Percentiles rank a stretch among this genome's conserved stretches.
Evolutionary conservation across 2,888 invertebrate species (phyloP).

Genomic region (Ellobium chinense): DNA sequence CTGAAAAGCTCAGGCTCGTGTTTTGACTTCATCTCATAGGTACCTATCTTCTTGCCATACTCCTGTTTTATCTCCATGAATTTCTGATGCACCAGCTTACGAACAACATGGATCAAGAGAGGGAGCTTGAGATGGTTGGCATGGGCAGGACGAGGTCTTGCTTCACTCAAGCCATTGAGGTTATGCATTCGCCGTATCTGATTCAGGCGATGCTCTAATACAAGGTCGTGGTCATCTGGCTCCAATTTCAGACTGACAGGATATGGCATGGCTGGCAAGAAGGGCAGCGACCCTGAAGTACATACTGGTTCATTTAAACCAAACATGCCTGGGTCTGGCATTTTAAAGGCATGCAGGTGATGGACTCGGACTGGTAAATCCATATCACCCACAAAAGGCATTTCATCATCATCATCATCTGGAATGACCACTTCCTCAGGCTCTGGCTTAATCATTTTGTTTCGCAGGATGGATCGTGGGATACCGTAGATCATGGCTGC

Average conservation of each 20-base stretch:
- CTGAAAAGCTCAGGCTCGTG: neutral
- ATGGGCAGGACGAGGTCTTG: conserved; percentile 61
- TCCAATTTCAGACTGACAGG: conserved; percentile 46
- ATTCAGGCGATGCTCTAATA: conserved; percentile 54
- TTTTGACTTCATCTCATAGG: neutral
- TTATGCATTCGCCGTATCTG: conserved; percentile 75
- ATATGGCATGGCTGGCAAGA: conserved; percentile 51
- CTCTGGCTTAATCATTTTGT: conserved; percentile 84
- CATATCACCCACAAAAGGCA: neutral
- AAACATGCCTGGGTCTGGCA: conserved; percentile 50
- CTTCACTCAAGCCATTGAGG: conserved; percentile 62
- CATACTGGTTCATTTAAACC: conserved; percentile 36
- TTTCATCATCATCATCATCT: conserved; percentile 35
- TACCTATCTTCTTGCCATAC: conserved; percentile 16
- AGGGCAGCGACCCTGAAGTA: conserved; percentile 49
- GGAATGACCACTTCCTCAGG: conserved; percentile 25
- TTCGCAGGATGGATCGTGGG: conserved; percentile 96
- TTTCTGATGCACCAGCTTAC: conserved; percentile 76
- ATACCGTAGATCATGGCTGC: conserved; percentile 98
- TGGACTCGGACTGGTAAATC: neutral
- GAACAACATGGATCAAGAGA: conserved; percentile 76
- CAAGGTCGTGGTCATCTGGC: neutral
- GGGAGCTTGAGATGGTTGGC: conserved; percentile 72
- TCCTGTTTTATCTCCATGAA: conserved; percentile 53
- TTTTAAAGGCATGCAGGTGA: conserved; percentile 49